phyloP scores from a whole-genome alignment of 2,888 invertebrate genomes.

The Apantesis nais region DNA sequence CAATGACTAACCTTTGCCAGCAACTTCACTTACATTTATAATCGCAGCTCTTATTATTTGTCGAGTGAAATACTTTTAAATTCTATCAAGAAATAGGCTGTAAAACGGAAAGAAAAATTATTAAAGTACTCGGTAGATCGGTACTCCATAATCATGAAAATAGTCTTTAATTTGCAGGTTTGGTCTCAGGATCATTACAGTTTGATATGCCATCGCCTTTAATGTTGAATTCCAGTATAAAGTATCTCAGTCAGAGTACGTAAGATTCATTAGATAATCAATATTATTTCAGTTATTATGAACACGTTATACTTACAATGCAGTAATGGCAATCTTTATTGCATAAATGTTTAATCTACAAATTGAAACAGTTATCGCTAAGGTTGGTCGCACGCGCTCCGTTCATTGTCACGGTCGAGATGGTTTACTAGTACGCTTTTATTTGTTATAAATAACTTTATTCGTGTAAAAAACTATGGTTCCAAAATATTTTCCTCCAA shows the following conservation, averaged over 20 bases:
- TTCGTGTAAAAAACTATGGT: background rate
- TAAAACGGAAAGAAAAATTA: background rate
- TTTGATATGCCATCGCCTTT: too few species aligned
- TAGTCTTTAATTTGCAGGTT: background rate
- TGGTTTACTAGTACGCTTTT: slow-evolving; percentile 1
- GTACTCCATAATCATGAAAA: background rate
- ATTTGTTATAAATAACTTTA: background rate
- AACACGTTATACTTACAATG: background rate
- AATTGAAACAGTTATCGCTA: slow-evolving; percentile 3
- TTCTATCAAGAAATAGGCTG: background rate
- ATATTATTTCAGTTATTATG: background rate
- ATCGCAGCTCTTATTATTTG: background rate
- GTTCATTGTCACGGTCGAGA: slow-evolving; percentile 60
- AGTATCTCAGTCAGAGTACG: background rate
- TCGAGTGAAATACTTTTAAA: too few species aligned
- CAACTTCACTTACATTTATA: background rate
- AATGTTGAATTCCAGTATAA: background rate
- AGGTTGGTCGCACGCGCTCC: slow-evolving; percentile 24
- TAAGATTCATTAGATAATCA: background rate
- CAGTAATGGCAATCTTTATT: background rate
- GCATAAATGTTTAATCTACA: slow-evolving; percentile 5
- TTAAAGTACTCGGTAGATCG: too few species aligned
- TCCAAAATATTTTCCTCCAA: background rate
- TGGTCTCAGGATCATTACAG: too few species aligned
- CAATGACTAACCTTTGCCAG: too few species aligned